Evolutionary conservation across 1,140 invertebrate species (phyloP).

Genomic region (Leptinotarsa texana): DNA sequence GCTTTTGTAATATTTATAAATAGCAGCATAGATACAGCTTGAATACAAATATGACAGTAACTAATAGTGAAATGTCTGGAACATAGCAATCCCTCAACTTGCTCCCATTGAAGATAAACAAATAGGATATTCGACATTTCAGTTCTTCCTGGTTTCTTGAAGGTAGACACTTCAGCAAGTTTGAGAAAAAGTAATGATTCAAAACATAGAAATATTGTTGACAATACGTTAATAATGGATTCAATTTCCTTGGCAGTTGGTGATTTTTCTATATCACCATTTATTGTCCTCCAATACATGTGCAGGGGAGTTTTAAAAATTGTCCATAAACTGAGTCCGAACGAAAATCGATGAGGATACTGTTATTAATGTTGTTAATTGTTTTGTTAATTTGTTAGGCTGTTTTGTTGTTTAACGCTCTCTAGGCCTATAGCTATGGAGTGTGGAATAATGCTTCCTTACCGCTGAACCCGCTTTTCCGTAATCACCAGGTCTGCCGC

Average conservation of each 20-base stretch:
- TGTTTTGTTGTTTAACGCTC: conserved; percentile 52
- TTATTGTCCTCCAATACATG: conserved; percentile 50
- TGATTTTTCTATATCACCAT: conserved; percentile 39
- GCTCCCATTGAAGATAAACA: no score
- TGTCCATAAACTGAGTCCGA: conserved; percentile 4
- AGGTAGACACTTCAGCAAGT: no score
- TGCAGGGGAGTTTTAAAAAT: conserved; percentile 26
- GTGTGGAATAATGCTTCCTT: conserved; percentile 60
- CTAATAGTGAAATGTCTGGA: background rate
- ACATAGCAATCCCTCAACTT: background rate
- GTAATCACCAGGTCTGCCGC: conserved; percentile 71
- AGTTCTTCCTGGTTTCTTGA: no score
- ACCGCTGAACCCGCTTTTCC: conserved; percentile 79
- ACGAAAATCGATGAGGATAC: background rate
- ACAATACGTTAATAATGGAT: background rate
- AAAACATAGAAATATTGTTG: no score
- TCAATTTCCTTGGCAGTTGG: conserved; percentile 33
- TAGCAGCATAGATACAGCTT: background rate
- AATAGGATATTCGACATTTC: no score
- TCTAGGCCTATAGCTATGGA: conserved; percentile 35
- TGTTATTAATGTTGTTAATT: conserved; percentile 34
- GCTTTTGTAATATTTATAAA: background rate
- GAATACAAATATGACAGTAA: background rate
- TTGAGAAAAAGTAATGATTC: no score
- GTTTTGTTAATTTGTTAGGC: conserved; percentile 50